Conservation (phyloP, 2,888 invertebrate genomes). For the Cheilosia scutellata region DNA sequence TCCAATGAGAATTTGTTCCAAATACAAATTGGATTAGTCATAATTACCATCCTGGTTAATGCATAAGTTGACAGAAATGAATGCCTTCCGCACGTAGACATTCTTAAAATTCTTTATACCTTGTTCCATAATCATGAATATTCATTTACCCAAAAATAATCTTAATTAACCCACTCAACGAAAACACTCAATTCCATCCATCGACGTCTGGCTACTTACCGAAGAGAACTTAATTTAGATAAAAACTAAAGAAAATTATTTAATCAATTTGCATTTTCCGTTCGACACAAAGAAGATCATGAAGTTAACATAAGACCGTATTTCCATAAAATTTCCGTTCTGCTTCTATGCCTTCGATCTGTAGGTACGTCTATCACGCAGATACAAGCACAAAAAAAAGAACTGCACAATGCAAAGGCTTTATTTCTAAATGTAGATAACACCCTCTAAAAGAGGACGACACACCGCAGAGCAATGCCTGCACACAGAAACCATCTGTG, state of each 20-base stretch:
- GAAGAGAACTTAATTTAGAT: constrained; percentile 31
- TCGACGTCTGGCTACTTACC: background rate
- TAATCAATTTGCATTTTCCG: constrained; percentile 60
- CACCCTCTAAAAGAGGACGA: constrained; percentile 38
- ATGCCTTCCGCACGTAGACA: background rate
- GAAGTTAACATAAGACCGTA: constrained; percentile 47
- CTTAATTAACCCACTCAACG: constrained; percentile 2
- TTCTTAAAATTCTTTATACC: background rate
- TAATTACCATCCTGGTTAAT: background rate
- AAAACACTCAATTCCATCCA: background rate
- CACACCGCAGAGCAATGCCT: constrained; percentile 48
- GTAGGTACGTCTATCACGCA: constrained; percentile 25
- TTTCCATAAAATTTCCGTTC: constrained; percentile 63
- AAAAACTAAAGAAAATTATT: constrained; percentile 40
- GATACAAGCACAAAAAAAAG: background rate
- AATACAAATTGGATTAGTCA: no score
- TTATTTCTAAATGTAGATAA: constrained; percentile 33
- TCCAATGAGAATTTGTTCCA: no score
- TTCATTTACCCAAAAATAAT: background rate
- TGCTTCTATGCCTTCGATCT: constrained; percentile 46
- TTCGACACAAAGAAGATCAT: constrained; percentile 40
- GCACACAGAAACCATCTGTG: constrained; percentile 56
- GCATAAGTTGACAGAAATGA: background rate
- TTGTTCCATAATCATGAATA: background rate
- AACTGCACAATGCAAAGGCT: constrained; percentile 17